Evolutionary conservation across 1,140 invertebrate species (phyloP).

Genomic region (Armadillidium nasatum): DNA sequence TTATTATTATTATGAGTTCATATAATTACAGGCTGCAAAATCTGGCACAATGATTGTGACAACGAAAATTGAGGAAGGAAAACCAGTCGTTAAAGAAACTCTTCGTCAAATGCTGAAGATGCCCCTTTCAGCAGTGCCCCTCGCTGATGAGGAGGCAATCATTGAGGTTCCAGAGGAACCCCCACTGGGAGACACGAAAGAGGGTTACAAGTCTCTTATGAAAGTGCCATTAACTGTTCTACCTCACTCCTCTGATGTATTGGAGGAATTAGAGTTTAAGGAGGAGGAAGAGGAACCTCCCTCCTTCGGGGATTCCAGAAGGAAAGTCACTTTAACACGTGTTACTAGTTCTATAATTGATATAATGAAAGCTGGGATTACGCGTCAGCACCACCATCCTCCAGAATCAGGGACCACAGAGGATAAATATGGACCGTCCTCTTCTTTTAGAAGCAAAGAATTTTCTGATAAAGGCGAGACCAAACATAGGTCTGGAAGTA

Average conservation of each 20-base stretch:
- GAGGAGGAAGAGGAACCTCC: no score
- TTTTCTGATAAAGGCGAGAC: slow-evolving; percentile 29
- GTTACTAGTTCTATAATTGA: background rate
- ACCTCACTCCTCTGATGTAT: slow-evolving; percentile 1
- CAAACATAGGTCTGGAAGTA: background rate
- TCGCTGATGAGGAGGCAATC: slow-evolving; percentile 20
- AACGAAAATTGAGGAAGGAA: slow-evolving; percentile 34
- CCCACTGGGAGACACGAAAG: slow-evolving; percentile 24
- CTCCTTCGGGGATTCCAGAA: no score
- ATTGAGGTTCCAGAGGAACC: background rate
- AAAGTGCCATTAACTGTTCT: slow-evolving; percentile 19
- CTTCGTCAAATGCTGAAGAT: slow-evolving; percentile 39
- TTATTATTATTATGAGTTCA: slow-evolving; percentile 5
- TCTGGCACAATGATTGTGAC: slow-evolving; percentile 37
- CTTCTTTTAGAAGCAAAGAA: slow-evolving; percentile 28
- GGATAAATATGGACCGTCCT: slow-evolving; percentile 18
- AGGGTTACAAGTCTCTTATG: slow-evolving; percentile 29
- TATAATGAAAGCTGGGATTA: slow-evolving; percentile 9
- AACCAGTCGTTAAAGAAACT: slow-evolving; percentile 32
- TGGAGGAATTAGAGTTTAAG: background rate
- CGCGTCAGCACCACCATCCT: background rate
- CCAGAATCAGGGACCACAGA: background rate
- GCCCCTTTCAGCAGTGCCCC: slow-evolving; percentile 37
- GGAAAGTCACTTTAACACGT: no score
- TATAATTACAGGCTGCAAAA: slow-evolving; percentile 31